Evolutionary conservation across 2,113 vertebrate genomes (phyloP).

Genomic region (Oreochromis tanganicae): DNA sequence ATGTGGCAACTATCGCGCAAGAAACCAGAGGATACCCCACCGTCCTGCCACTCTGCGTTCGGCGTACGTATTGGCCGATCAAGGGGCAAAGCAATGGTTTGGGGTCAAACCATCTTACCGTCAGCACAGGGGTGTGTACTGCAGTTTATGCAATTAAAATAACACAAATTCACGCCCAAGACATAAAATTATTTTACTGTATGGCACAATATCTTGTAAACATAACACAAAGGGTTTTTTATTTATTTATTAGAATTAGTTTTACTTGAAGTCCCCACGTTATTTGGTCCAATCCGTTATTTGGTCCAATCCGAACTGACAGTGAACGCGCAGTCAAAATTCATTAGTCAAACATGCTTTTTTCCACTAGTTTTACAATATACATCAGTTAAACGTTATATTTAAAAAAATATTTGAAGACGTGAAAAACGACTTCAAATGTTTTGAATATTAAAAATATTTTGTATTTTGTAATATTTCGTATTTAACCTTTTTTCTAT

Average conservation of each 20-base stretch:
- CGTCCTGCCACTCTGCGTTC: conserved; percentile 9
- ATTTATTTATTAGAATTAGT: not conserved
- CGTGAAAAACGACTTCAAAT: not conserved
- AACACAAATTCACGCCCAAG: not conserved
- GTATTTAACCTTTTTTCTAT: not conserved
- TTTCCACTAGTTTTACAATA: not conserved
- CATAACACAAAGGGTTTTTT: fast-evolving
- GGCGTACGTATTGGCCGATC: conserved; percentile 10
- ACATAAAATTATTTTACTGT: not conserved
- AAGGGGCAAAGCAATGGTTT: conserved; percentile 61
- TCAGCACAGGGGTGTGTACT: not conserved
- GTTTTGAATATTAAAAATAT: not conserved
- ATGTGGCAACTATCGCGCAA: not conserved
- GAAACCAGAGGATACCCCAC: not conserved
- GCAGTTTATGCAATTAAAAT: not conserved
- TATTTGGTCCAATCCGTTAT: conserved; percentile 1
- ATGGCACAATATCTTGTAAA: not conserved
- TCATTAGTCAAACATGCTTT: not conserved
- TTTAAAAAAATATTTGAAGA: not conserved
- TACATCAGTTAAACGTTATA: not conserved
- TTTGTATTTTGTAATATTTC: not conserved
- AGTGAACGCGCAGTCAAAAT: conserved; percentile 17
- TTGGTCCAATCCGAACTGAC: conserved; percentile 41
- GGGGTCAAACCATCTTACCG: conserved; percentile 47
- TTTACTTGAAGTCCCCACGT: not conserved